These are phyloP conservation scores for Sarcophilus harrisii DNA, from an alignment of 2,797 vertebrate genomes.

Conservation along the genomic window DNA sequence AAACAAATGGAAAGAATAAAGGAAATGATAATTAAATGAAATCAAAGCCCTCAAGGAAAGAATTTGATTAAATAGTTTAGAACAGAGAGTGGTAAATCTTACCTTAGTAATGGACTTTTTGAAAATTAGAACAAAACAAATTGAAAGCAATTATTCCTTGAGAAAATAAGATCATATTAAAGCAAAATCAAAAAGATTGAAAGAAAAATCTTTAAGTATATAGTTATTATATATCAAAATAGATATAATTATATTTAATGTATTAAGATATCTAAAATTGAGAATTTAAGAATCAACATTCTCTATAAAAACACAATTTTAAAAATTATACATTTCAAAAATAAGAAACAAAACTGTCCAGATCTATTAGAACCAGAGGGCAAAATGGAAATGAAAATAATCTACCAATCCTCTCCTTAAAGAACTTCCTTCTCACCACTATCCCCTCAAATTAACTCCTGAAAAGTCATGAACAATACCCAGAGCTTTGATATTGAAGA, in stretches of 20 bases:
- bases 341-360: neutral
- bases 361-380: neutral
- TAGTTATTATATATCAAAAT: neutral
- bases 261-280: neutral
- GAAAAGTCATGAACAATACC: neutral
- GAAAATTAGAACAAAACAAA: neutral
- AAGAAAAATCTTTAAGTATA: neutral
- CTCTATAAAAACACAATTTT: neutral
- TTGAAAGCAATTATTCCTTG: neutral
- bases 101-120: neutral
- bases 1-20: neutral
- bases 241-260: neutral
- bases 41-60: neutral
- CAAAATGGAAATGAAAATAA: neutral
- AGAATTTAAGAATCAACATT: neutral
- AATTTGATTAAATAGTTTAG: neutral
- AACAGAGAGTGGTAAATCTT: neutral
- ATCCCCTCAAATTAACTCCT: neutral
- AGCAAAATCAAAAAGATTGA: neutral
- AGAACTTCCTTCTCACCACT: neutral
- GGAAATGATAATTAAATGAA: neutral
- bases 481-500: neutral
- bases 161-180: neutral
- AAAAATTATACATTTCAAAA: neutral
- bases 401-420: neutral